These are phyloP conservation scores for Myotis yumanensis DNA, from an alignment of 2,113 vertebrate genomes.

Conservation along the genomic window DNA sequence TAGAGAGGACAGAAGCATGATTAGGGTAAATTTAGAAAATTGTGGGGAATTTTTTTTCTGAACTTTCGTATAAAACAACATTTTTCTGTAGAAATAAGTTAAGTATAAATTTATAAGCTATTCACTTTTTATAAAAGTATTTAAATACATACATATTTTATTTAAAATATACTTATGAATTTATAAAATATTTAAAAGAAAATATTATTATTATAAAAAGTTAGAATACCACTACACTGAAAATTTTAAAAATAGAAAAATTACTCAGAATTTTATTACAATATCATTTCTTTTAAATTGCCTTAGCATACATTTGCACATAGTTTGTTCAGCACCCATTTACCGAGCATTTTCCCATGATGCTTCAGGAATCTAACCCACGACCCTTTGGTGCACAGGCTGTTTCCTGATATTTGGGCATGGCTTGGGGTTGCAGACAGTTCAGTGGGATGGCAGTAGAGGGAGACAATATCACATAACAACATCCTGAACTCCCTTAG, in stretches of 20 bases:
- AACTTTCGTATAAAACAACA: slow-evolving; percentile 1
- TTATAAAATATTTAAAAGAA: slow-evolving; percentile 32
- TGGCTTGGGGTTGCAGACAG: not conserved
- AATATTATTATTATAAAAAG: slow-evolving; percentile 22
- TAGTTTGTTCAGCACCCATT: not conserved
- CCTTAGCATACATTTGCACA: not conserved
- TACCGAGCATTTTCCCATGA: not conserved
- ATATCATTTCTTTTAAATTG: not conserved
- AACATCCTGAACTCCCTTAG: not conserved
- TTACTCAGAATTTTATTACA: not conserved
- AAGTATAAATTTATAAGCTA: not conserved
- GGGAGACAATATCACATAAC: not conserved
- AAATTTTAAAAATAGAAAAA: slow-evolving; percentile 17
- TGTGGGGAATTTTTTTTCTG: not conserved
- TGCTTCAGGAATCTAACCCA: not conserved
- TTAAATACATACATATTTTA: slow-evolving; percentile 13
- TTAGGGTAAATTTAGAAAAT: slow-evolving; percentile 16
- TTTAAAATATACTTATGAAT: slow-evolving; percentile 14
- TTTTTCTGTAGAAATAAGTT: slow-evolving; percentile 28
- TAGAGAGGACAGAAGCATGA: not conserved
- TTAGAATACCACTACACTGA: not conserved
- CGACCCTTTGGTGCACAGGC: not conserved
- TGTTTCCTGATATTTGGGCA: not conserved
- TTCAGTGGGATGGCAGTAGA: not conserved
- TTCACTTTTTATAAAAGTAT: slow-evolving; percentile 41